phyloP scores from a whole-genome alignment of 2,888 invertebrate genomes.

The Dicyrtomina minuta region DNA sequence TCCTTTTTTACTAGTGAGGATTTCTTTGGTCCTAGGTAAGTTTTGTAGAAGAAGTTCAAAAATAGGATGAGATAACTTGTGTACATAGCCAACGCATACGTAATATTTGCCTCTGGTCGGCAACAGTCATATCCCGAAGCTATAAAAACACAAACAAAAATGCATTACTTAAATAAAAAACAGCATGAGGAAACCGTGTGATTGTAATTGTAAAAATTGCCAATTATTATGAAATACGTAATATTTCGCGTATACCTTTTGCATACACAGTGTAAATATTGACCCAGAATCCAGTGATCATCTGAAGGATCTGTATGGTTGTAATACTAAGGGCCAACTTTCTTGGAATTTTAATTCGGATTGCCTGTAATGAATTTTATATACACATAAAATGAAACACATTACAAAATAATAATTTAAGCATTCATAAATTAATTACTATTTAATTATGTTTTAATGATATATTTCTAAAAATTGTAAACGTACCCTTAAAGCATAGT shows the following conservation, averaged over 20 bases:
- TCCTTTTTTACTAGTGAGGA: too few relatives aligned
- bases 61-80: slow-evolving; percentile 12
- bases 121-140: slow-evolving; percentile 8
- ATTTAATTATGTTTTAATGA: too few relatives aligned
- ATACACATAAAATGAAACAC: background rate
- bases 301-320: slow-evolving; percentile 27
- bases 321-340: slow-evolving; percentile 24
- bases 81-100: slow-evolving; percentile 11
- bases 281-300: slow-evolving; percentile 31
- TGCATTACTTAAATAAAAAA: too few relatives aligned
- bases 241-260: too few relatives aligned
- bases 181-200: too few relatives aligned
- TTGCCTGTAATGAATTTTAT: slow-evolving; percentile 25
- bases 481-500: slow-evolving; percentile 46
- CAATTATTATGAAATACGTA: too few relatives aligned
- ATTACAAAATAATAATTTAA: background rate
- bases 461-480: background rate
- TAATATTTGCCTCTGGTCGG: slow-evolving; percentile 4
- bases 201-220: too few relatives aligned
- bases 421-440: too few relatives aligned
- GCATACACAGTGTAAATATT: slow-evolving; percentile 29
- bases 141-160: too few relatives aligned
- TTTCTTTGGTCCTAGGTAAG: slow-evolving; percentile 3
- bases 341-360: slow-evolving; percentile 27
- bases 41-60: slow-evolving; percentile 1